phyloP scores from a whole-genome alignment of 2,797 vertebrate genomes.

The Merluccius polli region DNA sequence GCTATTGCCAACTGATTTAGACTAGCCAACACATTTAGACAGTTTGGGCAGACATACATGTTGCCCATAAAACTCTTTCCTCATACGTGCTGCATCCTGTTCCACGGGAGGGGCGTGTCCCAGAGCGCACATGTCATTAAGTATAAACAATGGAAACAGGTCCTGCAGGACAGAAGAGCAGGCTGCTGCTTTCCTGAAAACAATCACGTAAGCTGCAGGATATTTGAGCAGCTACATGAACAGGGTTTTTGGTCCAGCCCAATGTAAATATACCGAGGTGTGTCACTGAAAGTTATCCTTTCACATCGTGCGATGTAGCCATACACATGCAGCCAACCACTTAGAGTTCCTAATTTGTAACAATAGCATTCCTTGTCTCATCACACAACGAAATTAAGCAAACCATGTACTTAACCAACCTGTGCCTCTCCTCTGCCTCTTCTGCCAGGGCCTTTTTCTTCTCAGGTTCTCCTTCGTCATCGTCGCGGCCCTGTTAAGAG shows the following conservation, averaged over 20 bases:
- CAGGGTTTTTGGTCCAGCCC: conserved; percentile 29
- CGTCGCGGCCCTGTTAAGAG: conserved; percentile 69
- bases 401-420: conserved; percentile 57
- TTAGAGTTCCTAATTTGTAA: neutral
- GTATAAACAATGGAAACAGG: conserved; percentile 72
- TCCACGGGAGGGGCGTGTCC: conserved; percentile 51
- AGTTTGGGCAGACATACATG: neutral
- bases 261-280: conserved; percentile 51
- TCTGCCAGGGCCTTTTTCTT: conserved; percentile 71
- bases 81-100: conserved; percentile 24
- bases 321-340: neutral
- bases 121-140: conserved; percentile 57
- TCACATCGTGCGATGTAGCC: neutral
- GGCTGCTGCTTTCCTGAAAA: conserved; percentile 51
- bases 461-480: conserved; percentile 71
- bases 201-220: conserved; percentile 45
- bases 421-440: conserved; percentile 74
- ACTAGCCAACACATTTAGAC: neutral
- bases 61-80: neutral
- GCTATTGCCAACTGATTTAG: too few relatives aligned
- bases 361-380: neutral
- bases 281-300: neutral
- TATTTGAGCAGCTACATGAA: conserved; percentile 60
- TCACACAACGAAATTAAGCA: neutral
- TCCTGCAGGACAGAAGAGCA: conserved; percentile 63